These are phyloP conservation scores for Nezara viridula DNA, from an alignment of 2,888 invertebrate genomes.

Conservation along the genomic window DNA sequence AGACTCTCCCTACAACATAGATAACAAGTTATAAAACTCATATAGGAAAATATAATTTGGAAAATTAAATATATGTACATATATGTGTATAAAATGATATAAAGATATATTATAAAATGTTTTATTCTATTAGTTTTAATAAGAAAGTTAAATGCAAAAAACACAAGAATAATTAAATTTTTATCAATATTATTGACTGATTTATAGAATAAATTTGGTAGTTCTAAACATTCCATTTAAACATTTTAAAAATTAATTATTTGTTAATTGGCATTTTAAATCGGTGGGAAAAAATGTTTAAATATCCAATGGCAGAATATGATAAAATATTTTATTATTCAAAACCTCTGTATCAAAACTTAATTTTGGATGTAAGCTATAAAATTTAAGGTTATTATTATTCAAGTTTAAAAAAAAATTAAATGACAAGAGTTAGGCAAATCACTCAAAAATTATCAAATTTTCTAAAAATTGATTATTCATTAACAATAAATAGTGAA, in stretches of 20 bases:
- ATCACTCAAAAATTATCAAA: background rate
- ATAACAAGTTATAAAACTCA: slow-evolving; percentile 5
- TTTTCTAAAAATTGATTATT: background rate
- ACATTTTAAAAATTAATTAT: no score
- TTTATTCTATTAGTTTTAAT: background rate
- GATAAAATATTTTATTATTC: background rate
- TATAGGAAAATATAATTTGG: background rate
- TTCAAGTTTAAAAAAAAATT: background rate
- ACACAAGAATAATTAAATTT: background rate
- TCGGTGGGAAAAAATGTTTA: no score
- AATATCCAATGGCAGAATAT: background rate
- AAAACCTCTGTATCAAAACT: background rate
- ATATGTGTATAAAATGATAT: no score
- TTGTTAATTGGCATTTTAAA: no score
- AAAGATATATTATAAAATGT: no score
- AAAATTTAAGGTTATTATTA: background rate
- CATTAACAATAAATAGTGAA: background rate
- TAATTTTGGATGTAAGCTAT: background rate
- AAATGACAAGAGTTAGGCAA: background rate
- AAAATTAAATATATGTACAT: slow-evolving; percentile 8
- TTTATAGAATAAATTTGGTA: background rate
- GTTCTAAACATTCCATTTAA: no score
- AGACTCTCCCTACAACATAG: slow-evolving; percentile 73
- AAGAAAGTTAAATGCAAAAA: background rate
- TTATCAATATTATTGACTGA: background rate